phyloP scores from a whole-genome alignment of 1,140 invertebrate species.

The Zaprionus ornatus region DNA sequence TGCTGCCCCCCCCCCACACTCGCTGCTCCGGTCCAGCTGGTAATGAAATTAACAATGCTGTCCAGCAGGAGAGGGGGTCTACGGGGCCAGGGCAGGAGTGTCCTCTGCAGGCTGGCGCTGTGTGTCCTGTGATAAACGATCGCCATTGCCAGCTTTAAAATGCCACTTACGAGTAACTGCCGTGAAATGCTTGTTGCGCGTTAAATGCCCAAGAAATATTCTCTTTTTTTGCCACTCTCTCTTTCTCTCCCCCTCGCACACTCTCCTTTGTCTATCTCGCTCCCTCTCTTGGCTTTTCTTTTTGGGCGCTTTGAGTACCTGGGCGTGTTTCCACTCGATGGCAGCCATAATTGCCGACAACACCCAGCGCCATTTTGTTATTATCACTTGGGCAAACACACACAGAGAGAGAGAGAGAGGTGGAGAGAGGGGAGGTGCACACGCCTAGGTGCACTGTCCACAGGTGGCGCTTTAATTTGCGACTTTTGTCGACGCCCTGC shows the following conservation, averaged over 20 bases:
- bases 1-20: too few species aligned
- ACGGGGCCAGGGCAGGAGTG: conserved; percentile 9
- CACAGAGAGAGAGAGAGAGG: not conserved
- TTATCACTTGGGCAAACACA: conserved; percentile 42
- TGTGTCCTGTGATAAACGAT: conserved; percentile 64
- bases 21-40: conserved; percentile 11
- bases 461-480: conserved; percentile 75
- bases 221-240: conserved; percentile 10
- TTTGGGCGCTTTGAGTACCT: conserved; percentile 10
- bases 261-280: not conserved
- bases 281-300: not conserved
- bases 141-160: conserved; percentile 62
- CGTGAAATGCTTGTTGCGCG: conserved; percentile 61
- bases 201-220: conserved; percentile 66
- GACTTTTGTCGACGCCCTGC: conserved; percentile 38
- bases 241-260: not conserved
- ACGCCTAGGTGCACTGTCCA: conserved; percentile 42
- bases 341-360: conserved; percentile 52
- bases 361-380: conserved; percentile 46
- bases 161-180: conserved; percentile 72
- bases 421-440: not conserved
- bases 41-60: conserved; percentile 73
- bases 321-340: conserved; percentile 32
- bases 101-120: not conserved
- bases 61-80: not conserved